These are phyloP conservation scores for Ostrea denselamellosa DNA, from an alignment of 1,140 invertebrate species.

Conservation along the genomic window DNA sequence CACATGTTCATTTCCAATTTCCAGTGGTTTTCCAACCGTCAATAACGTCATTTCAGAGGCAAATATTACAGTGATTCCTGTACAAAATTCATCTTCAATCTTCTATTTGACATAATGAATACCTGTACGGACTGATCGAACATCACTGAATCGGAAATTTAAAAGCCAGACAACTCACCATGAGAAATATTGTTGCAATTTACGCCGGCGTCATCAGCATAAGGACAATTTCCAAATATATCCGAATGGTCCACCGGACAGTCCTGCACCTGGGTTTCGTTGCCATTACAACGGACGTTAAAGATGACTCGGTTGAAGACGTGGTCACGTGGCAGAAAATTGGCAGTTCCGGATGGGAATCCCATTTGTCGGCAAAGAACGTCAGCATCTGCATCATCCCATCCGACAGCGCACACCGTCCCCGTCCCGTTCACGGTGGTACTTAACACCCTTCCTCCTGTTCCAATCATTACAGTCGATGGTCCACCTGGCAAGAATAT, in stretches of 20 bases:
- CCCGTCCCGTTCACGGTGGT: not conserved
- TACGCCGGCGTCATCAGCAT: not conserved
- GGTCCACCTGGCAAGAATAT: not conserved
- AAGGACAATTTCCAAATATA: not conserved
- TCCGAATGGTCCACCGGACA: not conserved
- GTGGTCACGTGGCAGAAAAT: not conserved
- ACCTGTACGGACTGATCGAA: not conserved
- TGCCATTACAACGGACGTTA: not conserved
- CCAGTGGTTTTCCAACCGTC: too few species aligned
- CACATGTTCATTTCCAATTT: too few species aligned
- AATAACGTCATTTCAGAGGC: too few species aligned
- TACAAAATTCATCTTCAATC: too few species aligned
- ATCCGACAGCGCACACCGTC: not conserved
- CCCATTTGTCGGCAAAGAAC: constrained; percentile 2
- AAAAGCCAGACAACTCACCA: not conserved
- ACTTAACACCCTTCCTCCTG: not conserved
- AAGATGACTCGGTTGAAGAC: not conserved
- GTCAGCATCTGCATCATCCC: constrained; percentile 1
- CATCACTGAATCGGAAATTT: not conserved
- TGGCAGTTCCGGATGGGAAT: not conserved
- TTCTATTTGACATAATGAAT: not conserved
- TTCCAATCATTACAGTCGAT: not conserved
- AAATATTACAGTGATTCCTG: too few species aligned
- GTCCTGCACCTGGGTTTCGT: not conserved
- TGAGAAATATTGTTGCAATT: not conserved